A percentile compares a stretch with the other conserved stretches of the same genome.
Conservation (phyloP, 2,888 invertebrate genomes). For the Papilio protenor region DNA sequence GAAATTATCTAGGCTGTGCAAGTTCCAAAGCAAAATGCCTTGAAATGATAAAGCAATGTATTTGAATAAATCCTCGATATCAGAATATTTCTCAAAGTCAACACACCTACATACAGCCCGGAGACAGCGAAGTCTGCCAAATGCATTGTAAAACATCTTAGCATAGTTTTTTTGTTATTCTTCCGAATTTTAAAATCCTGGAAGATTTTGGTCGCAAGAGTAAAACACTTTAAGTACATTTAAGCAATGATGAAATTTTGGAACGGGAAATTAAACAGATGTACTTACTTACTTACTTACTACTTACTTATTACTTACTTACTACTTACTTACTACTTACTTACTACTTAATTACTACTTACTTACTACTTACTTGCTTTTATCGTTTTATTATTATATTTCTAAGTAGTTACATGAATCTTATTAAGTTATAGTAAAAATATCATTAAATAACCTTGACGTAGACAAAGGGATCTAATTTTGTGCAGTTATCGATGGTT, state of each 20-base stretch:
- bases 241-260: slow-evolving; percentile 70
- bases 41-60: slow-evolving; percentile 22
- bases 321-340: no score
- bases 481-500: slow-evolving; percentile 71
- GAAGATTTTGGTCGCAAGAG: not conserved
- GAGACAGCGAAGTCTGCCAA: slow-evolving; percentile 20
- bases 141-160: slow-evolving; percentile 18
- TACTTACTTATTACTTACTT: no score
- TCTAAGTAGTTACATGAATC: not conserved
- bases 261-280: slow-evolving; percentile 16
- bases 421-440: not conserved
- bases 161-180: slow-evolving; percentile 5
- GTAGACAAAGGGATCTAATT: slow-evolving; percentile 68
- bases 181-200: slow-evolving; percentile 15
- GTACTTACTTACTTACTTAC: not conserved
- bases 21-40: slow-evolving; percentile 15
- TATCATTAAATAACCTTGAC: slow-evolving; percentile 45
- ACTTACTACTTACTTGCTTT: no score
- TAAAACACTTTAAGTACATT: slow-evolving; percentile 44
- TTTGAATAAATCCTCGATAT: slow-evolving; percentile 23
- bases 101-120: slow-evolving; percentile 8
- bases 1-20: slow-evolving; percentile 19
- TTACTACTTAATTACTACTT: no score
- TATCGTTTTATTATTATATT: not conserved
- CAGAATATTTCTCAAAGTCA: slow-evolving; percentile 25